phyloP scores from a whole-genome alignment of 1,140 invertebrate species.

The Pachypsylla venusta region DNA sequence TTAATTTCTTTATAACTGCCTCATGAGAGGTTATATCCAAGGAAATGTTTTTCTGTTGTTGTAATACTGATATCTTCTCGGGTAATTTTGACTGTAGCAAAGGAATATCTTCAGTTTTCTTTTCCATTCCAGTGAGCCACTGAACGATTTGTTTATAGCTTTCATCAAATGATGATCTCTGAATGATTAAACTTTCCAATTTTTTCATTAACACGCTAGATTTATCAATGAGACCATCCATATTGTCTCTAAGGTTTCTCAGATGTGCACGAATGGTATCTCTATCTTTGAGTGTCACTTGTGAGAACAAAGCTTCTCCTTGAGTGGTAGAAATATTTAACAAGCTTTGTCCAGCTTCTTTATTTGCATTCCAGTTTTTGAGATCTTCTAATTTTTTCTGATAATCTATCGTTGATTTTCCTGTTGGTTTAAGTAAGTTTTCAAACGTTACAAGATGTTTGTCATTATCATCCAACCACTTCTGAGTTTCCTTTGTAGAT shows the following conservation, averaged over 20 bases:
- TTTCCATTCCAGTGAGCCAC: conserved; percentile 59
- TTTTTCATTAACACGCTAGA: conserved; percentile 70
- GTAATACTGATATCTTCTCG: conserved; percentile 71
- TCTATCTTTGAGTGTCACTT: conserved; percentile 69
- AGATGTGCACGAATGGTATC: conserved; percentile 70
- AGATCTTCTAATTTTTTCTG: conserved; percentile 54
- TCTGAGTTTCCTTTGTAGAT: conserved; percentile 42
- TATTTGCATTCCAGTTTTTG: conserved; percentile 53
- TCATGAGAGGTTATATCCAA: conserved; percentile 72
- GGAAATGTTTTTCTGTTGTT: conserved; percentile 52
- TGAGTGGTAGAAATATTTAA: conserved; percentile 66
- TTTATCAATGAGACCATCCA: conserved; percentile 69
- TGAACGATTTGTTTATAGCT: conserved; percentile 61
- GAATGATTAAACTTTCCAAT: conserved; percentile 69
- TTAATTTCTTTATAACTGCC: conserved; percentile 57
- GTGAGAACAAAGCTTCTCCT: conserved; percentile 73
- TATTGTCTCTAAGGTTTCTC: conserved; percentile 58
- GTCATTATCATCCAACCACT: conserved; percentile 63
- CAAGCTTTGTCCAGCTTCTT: conserved; percentile 59
- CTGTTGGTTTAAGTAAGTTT: conserved; percentile 43
- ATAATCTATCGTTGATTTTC: conserved; percentile 41
- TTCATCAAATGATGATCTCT: conserved; percentile 79
- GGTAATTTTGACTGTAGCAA: conserved; percentile 56
- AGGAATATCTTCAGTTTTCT: conserved; percentile 47
- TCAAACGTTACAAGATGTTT: conserved; percentile 50